Evolutionary conservation across 53 echinoderm and acorn worm genomes (phyloP).

Genomic region (Actinopyga echinites): DNA sequence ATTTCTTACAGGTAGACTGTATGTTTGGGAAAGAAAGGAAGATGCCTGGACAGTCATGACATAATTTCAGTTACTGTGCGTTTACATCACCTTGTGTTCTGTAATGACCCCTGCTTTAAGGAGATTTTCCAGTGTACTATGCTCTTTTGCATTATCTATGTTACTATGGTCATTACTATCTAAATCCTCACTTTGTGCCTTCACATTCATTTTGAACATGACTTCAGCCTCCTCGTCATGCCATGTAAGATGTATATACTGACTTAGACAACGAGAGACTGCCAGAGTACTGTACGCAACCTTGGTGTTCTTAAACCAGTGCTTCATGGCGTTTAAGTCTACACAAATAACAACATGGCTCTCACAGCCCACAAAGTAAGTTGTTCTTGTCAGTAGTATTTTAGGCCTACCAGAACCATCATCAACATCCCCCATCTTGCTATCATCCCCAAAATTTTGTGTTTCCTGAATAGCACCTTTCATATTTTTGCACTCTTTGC

Average conservation of each 20-base stretch:
- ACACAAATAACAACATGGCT: slow-evolving; percentile 15
- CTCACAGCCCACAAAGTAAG: slow-evolving; percentile 19
- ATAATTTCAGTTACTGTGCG: too few species aligned
- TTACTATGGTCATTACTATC: neutral
- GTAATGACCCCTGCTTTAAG: too few species aligned
- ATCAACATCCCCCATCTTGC: too few species aligned
- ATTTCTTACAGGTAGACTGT: too few species aligned
- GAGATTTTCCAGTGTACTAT: neutral
- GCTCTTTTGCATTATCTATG: neutral
- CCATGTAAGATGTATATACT: slow-evolving; percentile 14
- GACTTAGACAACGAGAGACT: neutral
- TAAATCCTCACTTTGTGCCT: neutral
- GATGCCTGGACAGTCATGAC: too few species aligned
- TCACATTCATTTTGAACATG: slow-evolving; percentile 12
- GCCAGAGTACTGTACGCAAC: neutral
- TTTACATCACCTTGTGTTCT: too few species aligned
- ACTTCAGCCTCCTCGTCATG: neutral
- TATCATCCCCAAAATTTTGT: too few species aligned
- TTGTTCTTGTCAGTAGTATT: slow-evolving; percentile 1
- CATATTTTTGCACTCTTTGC: too few species aligned
- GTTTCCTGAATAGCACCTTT: too few species aligned
- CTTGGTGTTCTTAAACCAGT: slow-evolving; percentile 5
- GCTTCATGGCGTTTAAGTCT: slow-evolving; percentile 19
- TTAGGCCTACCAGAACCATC: neutral
- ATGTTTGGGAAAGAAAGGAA: too few species aligned